Evolutionary conservation across 2,888 invertebrate genomes (phyloP).

Genomic region (Protula sp.): DNA sequence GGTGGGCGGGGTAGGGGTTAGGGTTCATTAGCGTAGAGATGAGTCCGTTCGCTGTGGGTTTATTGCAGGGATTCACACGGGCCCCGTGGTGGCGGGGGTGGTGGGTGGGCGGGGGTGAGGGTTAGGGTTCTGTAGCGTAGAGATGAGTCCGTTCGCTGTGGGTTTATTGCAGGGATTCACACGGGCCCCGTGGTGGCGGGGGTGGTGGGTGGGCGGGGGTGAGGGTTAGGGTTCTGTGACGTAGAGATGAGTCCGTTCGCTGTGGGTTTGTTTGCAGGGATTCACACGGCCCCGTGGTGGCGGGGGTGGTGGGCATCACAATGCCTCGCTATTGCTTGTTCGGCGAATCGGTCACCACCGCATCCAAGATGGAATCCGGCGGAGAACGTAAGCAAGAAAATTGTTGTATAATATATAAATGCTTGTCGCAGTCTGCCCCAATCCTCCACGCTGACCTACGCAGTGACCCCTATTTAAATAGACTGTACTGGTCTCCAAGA

Average conservation of each 20-base stretch:
- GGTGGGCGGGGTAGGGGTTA: no score
- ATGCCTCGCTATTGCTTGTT: constrained; percentile 35
- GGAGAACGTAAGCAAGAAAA: constrained; percentile 12
- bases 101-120: no score
- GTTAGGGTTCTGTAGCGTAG: no score
- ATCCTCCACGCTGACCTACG: background rate
- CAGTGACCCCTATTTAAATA: no score
- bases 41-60: background rate
- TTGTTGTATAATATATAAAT: no score
- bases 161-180: constrained; percentile 35
- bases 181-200: constrained; percentile 33
- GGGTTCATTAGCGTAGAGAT: background rate
- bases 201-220: no score
- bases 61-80: constrained; percentile 31
- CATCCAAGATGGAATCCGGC: constrained; percentile 15
- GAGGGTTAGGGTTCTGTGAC: background rate
- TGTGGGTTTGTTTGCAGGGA: constrained; percentile 27
- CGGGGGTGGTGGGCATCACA: constrained; percentile 34
- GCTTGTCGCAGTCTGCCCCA: no score
- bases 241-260: background rate
- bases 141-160: no score
- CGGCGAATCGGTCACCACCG: constrained; percentile 23
- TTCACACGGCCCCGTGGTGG: constrained; percentile 32
- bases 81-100: constrained; percentile 32
- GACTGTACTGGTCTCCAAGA: no score